Evolutionary conservation across 2,888 invertebrate species (phyloP).

Genomic region (Bembecia ichneumoniformis): DNA sequence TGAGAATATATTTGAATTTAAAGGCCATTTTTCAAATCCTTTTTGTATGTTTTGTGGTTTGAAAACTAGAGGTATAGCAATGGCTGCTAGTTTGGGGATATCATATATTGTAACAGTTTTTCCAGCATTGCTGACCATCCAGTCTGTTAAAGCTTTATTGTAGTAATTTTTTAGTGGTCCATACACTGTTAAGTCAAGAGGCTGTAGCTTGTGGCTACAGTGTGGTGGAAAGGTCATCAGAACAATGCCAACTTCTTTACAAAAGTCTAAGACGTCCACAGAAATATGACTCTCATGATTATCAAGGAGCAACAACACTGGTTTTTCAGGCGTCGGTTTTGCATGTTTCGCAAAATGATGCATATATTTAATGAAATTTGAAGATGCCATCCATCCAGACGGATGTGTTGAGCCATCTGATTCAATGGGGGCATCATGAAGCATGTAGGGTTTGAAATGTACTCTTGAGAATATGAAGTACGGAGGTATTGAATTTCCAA

Average conservation of each 20-base stretch:
- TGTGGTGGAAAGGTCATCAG: slow-evolving; percentile 11
- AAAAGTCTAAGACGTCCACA: slow-evolving; percentile 11
- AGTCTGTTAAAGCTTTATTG: slow-evolving; percentile 5
- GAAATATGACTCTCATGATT: slow-evolving; percentile 15
- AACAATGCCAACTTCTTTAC: slow-evolving; percentile 11
- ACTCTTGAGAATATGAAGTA: slow-evolving; percentile 12
- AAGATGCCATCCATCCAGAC: slow-evolving; percentile 16
- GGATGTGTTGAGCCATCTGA: slow-evolving; percentile 15
- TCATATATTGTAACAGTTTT: slow-evolving; percentile 15
- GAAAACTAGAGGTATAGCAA: slow-evolving; percentile 12
- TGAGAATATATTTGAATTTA: slow-evolving; percentile 15
- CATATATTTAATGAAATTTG: slow-evolving; percentile 11
- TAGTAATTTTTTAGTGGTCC: slow-evolving; percentile 14
- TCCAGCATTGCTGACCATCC: slow-evolving; percentile 9
- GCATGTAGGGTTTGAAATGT: slow-evolving; percentile 13
- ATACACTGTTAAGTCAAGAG: slow-evolving; percentile 13
- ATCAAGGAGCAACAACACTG: slow-evolving; percentile 15
- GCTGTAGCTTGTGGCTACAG: slow-evolving; percentile 12
- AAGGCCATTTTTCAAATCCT: slow-evolving; percentile 17
- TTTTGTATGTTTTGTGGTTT: slow-evolving; percentile 13
- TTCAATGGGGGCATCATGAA: slow-evolving; percentile 13
- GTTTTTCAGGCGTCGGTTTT: slow-evolving; percentile 11
- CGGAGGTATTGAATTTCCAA: slow-evolving; percentile 10
- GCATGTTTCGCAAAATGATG: slow-evolving; percentile 15
- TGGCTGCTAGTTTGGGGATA: slow-evolving; percentile 12